Percentiles rank a stretch among this genome's conserved stretches.
Conservation (phyloP, 2,113 vertebrate genomes). For the Choloepus hoffmanni region DNA sequence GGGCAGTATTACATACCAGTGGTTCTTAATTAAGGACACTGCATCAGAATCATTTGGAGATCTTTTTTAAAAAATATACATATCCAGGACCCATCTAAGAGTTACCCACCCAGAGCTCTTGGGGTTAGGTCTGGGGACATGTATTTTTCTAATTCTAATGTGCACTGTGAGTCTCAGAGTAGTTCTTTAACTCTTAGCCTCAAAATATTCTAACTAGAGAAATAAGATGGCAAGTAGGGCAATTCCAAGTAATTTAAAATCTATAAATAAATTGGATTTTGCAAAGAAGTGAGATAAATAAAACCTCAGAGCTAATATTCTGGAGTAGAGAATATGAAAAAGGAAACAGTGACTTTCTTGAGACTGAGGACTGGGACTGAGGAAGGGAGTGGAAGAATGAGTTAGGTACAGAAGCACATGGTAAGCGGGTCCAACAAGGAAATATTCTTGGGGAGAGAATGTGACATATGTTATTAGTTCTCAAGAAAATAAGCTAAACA, state of each 20-base stretch:
- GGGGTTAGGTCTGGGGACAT: not conserved
- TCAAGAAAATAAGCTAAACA: not conserved
- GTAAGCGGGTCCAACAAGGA: not conserved
- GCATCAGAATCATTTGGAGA: not conserved
- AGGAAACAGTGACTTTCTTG: not conserved
- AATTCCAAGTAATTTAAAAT: constrained; percentile 35
- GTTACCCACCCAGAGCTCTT: not conserved
- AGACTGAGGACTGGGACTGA: not conserved
- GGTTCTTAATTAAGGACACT: not conserved
- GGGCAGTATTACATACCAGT: not conserved
- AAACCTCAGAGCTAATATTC: not conserved
- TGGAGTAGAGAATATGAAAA: not conserved
- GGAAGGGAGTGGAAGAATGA: not conserved
- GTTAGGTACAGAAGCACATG: not conserved
- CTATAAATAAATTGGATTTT: constrained; percentile 1
- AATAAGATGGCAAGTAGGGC: not conserved
- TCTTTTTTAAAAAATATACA: not conserved
- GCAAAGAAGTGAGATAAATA: not conserved
- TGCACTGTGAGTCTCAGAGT: not conserved
- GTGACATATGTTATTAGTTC: not conserved
- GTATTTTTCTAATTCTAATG: not conserved
- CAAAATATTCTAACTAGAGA: not conserved
- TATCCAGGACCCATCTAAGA: not conserved
- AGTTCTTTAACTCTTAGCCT: constrained; percentile 21
- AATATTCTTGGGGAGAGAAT: not conserved